Evolutionary conservation across 2,888 invertebrate species (phyloP).

Genomic region (Microplitis deprimator): DNA sequence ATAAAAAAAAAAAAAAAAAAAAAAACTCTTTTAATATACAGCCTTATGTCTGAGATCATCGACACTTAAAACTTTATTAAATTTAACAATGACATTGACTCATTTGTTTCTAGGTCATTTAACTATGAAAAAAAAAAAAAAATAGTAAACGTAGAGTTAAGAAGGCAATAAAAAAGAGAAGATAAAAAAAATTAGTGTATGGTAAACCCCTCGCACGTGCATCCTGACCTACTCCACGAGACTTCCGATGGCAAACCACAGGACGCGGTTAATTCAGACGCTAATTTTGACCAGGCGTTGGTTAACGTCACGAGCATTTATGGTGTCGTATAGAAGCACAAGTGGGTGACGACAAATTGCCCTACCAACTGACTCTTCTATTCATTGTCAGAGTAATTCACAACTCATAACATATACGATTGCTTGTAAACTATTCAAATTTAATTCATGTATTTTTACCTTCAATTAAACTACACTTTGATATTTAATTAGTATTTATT

Average conservation of each 20-base stretch:
- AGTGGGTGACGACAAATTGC: slow-evolving; percentile 14
- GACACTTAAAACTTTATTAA: neutral
- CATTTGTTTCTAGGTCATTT: slow-evolving; percentile 3
- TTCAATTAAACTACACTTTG: neutral
- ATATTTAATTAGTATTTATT: neutral
- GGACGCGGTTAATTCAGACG: slow-evolving; percentile 42
- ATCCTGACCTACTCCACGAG: slow-evolving; percentile 45
- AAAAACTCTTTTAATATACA: neutral
- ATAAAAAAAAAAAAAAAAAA: neutral
- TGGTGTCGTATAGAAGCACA: neutral
- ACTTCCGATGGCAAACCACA: slow-evolving; percentile 25
- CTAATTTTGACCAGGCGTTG: slow-evolving; percentile 35
- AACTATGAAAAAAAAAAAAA: slow-evolving; percentile 10
- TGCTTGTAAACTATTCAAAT: neutral
- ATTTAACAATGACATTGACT: slow-evolving; percentile 2
- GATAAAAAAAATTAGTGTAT: slow-evolving; percentile 2
- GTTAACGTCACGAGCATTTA: slow-evolving; percentile 20
- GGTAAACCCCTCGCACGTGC: slow-evolving; percentile 16
- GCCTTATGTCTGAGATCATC: neutral
- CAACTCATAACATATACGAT: neutral
- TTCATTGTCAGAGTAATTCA: slow-evolving; percentile 10
- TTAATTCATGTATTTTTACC: neutral
- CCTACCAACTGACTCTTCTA: slow-evolving; percentile 13
- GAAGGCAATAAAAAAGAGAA: neutral
- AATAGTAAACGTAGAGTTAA: neutral